phyloP scores from a whole-genome alignment of 2,888 invertebrate genomes.

The Allolobophora icterica region DNA sequence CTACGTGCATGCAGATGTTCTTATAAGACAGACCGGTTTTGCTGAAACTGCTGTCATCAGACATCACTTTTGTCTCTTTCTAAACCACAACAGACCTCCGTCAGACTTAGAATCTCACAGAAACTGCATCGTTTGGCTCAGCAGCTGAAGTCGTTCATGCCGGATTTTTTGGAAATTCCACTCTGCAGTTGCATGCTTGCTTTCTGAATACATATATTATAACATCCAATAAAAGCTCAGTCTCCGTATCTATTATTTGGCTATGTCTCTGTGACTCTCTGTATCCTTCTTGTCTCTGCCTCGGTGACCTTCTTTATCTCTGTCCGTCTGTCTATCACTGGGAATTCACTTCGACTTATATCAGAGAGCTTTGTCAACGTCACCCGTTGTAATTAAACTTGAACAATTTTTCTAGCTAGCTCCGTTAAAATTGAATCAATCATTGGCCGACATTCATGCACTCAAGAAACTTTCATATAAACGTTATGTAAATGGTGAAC shows the following conservation, averaged over 20 bases:
- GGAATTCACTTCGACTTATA: neutral
- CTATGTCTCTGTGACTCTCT: neutral
- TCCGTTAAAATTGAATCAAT: neutral
- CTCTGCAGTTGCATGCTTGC: neutral
- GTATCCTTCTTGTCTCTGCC: neutral
- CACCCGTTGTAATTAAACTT: neutral
- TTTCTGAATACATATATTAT: neutral
- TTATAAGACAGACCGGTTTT: no score
- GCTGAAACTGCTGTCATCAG: neutral
- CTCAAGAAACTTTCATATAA: neutral
- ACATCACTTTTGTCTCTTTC: neutral
- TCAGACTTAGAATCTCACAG: neutral
- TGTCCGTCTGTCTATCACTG: neutral
- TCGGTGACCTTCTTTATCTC: neutral
- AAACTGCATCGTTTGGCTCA: neutral
- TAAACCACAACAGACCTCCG: neutral
- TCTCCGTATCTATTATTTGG: neutral
- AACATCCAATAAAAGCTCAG: no score
- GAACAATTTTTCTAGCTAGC: neutral
- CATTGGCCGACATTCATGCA: neutral
- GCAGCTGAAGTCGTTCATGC: neutral
- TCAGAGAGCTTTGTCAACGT: neutral
- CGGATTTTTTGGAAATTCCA: neutral
- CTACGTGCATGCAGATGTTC: neutral
- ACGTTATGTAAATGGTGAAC: neutral